Percentiles rank a stretch among this genome's conserved stretches.
phyloP scores from a whole-genome alignment of 2,113 vertebrate genomes.

The Bettongia penicillata region DNA sequence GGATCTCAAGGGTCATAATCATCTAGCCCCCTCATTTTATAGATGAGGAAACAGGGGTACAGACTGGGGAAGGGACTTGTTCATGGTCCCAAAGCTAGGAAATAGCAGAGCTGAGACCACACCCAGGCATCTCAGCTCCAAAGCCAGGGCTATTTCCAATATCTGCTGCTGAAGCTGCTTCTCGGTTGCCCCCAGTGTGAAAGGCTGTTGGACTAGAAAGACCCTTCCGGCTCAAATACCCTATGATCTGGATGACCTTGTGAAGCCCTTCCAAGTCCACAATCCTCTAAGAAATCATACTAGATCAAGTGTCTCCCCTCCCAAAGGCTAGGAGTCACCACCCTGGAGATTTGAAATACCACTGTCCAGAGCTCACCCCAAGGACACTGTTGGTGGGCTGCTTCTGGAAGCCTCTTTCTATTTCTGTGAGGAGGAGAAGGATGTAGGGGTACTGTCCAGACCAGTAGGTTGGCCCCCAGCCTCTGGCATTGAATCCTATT shows the following conservation, averaged over 20 bases:
- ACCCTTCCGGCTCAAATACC: background rate
- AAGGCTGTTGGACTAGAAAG: background rate
- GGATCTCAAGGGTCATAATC: background rate
- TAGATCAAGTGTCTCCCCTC: constrained; percentile 3
- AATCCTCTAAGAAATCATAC: constrained; percentile 27
- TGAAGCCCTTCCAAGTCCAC: background rate
- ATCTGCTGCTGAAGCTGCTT: background rate
- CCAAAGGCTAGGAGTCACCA: background rate
- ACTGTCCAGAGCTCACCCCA: constrained; percentile 20
- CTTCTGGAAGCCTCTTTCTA: constrained; percentile 19
- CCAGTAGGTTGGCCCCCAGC: constrained; percentile 8
- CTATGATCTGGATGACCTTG: background rate
- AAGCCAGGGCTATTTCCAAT: background rate
- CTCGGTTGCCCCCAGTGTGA: background rate
- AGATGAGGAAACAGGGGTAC: background rate
- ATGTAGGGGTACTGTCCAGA: background rate
- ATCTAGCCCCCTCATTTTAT: background rate
- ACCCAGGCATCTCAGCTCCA: background rate
- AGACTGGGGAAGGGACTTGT: background rate
- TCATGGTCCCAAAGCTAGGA: background rate
- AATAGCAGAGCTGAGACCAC: background rate
- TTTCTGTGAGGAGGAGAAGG: constrained; percentile 5
- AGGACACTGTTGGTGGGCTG: background rate
- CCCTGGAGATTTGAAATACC: constrained; percentile 36
- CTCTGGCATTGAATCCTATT: background rate